Evolutionary conservation across 2,797 vertebrate species (phyloP).

Genomic region (Distichodus sexfasciatus): DNA sequence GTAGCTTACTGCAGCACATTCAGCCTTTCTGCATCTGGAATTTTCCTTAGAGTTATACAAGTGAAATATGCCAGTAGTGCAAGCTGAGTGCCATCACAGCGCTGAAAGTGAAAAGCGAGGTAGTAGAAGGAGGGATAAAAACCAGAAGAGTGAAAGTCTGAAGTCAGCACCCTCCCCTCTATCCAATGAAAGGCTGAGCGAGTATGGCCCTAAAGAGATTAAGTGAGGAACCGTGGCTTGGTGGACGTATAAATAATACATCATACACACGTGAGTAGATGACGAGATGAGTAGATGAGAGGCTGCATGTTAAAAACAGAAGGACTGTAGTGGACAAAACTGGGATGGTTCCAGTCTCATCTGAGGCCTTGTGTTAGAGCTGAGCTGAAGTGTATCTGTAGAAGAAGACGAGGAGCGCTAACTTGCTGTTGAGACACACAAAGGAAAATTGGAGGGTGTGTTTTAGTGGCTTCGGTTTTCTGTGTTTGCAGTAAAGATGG

Average conservation of each 20-base stretch:
- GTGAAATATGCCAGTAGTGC: conserved; percentile 35
- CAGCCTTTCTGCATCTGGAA: neutral
- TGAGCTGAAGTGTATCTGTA: no score
- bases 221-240: conserved; percentile 56
- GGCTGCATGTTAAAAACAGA: conserved; percentile 11
- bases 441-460: no score
- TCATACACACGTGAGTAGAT: conserved; percentile 19
- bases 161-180: conserved; percentile 53
- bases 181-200: conserved; percentile 56
- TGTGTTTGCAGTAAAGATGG: no score
- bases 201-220: conserved; percentile 44
- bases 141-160: conserved; percentile 38
- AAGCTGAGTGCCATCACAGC: conserved; percentile 39
- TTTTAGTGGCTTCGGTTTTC: no score
- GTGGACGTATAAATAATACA: conserved; percentile 63
- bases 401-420: no score
- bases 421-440: no score
- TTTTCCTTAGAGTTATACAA: neutral
- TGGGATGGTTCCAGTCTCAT: conserved; percentile 11
- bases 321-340: neutral
- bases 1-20: neutral
- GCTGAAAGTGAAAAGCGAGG: conserved; percentile 33
- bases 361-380: conserved; percentile 6
- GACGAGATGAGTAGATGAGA: conserved; percentile 35
- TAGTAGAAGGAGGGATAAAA: conserved; percentile 45